phyloP scores from a whole-genome alignment of 2,797 vertebrate species.

The Oreochromis mossambicus region DNA sequence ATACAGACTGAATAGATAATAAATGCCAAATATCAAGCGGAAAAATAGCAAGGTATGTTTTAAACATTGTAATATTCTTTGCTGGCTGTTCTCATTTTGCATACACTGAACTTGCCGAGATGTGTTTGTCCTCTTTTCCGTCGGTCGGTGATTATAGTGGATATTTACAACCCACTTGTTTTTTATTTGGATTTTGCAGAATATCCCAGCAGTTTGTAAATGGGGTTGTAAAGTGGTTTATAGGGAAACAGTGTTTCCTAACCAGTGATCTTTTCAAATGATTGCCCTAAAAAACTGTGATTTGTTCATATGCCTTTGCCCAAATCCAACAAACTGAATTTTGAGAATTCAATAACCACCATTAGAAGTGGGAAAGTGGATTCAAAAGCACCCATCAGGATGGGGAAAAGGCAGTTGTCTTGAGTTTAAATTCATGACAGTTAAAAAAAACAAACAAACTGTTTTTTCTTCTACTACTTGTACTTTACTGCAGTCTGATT shows the following conservation, averaged over 20 bases:
- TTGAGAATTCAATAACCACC: background rate
- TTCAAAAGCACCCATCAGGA: background rate
- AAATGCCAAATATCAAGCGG: background rate
- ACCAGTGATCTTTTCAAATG: background rate
- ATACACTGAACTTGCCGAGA: background rate
- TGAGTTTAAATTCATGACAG: background rate
- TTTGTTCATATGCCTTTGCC: background rate
- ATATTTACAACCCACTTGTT: background rate
- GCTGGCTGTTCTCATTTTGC: background rate
- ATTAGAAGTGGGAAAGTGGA: background rate
- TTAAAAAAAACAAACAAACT: background rate
- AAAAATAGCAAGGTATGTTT: background rate
- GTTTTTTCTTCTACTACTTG: background rate
- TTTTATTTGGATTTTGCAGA: background rate
- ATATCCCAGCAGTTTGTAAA: background rate
- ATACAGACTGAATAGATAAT: background rate
- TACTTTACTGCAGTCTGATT: background rate
- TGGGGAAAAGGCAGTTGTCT: fast-evolving
- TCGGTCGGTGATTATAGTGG: background rate
- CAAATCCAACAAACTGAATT: background rate
- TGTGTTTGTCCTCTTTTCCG: background rate
- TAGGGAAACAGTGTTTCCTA: background rate
- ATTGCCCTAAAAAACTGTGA: background rate
- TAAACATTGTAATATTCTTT: background rate
- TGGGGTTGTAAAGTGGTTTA: background rate